These are phyloP conservation scores for Amiota communis DNA, from an alignment of 2,888 invertebrate genomes.

Conservation along the genomic window DNA sequence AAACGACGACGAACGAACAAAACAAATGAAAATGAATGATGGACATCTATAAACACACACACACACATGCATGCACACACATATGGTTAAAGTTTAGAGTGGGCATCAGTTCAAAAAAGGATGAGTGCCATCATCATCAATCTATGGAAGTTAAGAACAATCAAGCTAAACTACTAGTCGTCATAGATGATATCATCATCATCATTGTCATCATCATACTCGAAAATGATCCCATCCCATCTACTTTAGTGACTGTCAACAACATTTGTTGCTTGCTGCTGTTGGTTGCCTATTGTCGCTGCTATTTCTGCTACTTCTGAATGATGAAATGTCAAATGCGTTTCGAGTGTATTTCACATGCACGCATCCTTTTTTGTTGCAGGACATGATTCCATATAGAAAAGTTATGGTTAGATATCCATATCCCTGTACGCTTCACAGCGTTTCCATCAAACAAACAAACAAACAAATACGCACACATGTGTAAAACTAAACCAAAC, in stretches of 20 bases:
- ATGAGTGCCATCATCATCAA: background rate
- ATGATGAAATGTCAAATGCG: constrained; percentile 67
- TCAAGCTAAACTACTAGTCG: constrained; percentile 26
- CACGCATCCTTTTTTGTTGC: constrained; percentile 45
- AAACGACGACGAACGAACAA: constrained; percentile 23
- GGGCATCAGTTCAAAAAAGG: background rate
- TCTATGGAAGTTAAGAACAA: constrained; percentile 19
- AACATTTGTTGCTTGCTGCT: background rate
- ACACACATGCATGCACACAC: background rate
- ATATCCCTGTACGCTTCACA: constrained; percentile 19
- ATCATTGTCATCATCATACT: constrained; percentile 58
- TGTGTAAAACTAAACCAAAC: constrained; percentile 61
- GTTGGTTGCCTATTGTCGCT: background rate
- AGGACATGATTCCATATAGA: constrained; percentile 26
- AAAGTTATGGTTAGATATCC: too few species aligned
- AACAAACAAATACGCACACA: constrained; percentile 32
- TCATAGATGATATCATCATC: constrained; percentile 15
- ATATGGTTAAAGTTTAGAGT: background rate
- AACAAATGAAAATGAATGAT: too few species aligned
- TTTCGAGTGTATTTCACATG: constrained; percentile 36
- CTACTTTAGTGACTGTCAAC: constrained; percentile 32
- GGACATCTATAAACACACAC: too few species aligned
- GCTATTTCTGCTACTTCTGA: constrained; percentile 29
- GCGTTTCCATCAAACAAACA: constrained; percentile 37
- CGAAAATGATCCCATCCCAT: constrained; percentile 45